Evolutionary conservation across 2,797 vertebrate species (phyloP), one percentile per base, ranked within the genome.

Genomic region (Acanthopagrus latus): DNA sequence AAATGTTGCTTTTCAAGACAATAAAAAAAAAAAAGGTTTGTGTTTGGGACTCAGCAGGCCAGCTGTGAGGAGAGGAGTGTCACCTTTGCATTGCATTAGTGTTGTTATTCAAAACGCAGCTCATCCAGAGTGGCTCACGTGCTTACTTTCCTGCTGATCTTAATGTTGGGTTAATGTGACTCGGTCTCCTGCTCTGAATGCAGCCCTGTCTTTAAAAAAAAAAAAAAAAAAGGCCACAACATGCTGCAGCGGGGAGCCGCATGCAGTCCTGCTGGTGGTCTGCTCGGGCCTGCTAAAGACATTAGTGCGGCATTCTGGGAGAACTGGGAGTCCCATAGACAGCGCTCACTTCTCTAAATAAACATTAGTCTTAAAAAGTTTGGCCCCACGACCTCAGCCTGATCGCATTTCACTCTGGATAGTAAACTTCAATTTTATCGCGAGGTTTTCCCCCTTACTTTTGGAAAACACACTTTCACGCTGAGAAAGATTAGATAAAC

Each of bases 301-400:
- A 97, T 97, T 97, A 97, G 93, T 86, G 92, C 90, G 90, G 94
- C 92, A 95, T 95, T 95, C 91, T 92, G 95, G 94, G 95, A 92
- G 94, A 93, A 93, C 93, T 91, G 94, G 95, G 96, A 97, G 96
- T 95, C 94, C 92, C 93, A 95, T 95, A 96, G 96, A 97, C 96
- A 96, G 95, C 96, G 95, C 96, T 97, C 96, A 96, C 96, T 97
- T 97, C 97, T 97, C 97, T 97, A 98, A 97, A 97, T 97, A 98
- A 98, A 98, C 97, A 97, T 98, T 98, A 97, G 97, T 98, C 97
- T 98, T 98, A 96, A 98, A 97, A 97, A 96, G 97, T 97, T 97
- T 97, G 97, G 96, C 97, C 97, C 95, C 91, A 70, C 96, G 97
- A 97, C 97, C 97, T 93, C 94, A 73, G 90, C 90, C 69, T 94